These are phyloP conservation scores for Sebastes itinus DNA, from an alignment of 2,797 vertebrate species.

Conservation along the genomic window DNA sequence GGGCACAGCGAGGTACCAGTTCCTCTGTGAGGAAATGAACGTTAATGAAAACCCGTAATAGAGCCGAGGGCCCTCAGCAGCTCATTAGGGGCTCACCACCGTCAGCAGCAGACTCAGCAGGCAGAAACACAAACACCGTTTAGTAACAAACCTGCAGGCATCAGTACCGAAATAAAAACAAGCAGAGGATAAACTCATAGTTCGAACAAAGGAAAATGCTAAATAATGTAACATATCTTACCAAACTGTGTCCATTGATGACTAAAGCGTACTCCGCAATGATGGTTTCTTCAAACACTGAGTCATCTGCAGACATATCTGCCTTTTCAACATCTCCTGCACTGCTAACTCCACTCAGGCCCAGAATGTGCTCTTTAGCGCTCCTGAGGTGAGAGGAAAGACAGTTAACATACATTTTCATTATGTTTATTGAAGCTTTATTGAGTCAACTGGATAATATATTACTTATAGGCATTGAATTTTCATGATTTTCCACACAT, in stretches of 20 bases:
- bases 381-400: constrained; percentile 64
- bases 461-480: neutral
- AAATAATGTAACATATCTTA: constrained; percentile 59
- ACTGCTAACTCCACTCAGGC: constrained; percentile 67
- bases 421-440: neutral
- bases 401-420: neutral
- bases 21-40: constrained; percentile 50
- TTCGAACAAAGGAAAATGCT: neutral
- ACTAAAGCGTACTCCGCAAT: constrained; percentile 84
- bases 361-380: constrained; percentile 78
- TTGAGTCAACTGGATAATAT: neutral
- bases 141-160: constrained; percentile 9
- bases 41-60: constrained; percentile 68
- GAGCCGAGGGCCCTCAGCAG: constrained; percentile 47
- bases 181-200: neutral
- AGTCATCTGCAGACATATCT: constrained; percentile 62
- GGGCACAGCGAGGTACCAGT: constrained; percentile 16
- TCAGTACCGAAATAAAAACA: constrained; percentile 11
- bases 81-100: constrained; percentile 46
- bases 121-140: constrained; percentile 4
- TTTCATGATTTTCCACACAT: neutral
- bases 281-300: constrained; percentile 79
- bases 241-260: constrained; percentile 86
- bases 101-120: constrained; percentile 28
- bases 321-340: constrained; percentile 67